phyloP scores from a whole-genome alignment of 2,113 vertebrate genomes.

The Ardeotis arabs region DNA sequence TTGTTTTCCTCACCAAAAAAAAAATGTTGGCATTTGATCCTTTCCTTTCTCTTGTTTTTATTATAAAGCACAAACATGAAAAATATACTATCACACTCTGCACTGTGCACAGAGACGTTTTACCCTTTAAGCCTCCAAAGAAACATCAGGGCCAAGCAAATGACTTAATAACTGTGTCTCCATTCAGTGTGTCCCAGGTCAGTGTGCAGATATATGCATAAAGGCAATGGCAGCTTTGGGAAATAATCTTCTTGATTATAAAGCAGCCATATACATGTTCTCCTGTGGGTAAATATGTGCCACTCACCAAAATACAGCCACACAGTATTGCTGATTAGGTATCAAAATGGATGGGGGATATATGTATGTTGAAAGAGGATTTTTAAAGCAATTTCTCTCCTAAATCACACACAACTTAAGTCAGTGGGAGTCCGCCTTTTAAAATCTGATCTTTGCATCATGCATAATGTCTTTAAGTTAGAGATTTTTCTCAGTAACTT shows the following conservation, averaged over 20 bases:
- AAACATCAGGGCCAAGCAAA: conserved; percentile 36
- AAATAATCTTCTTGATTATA: background rate
- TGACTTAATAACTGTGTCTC: conserved; percentile 16
- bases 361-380: background rate
- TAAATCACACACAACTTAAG: background rate
- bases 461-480: background rate
- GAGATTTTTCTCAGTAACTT: background rate
- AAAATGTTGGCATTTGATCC: conserved; percentile 5
- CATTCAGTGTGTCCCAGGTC: background rate
- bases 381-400: background rate
- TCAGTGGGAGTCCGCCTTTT: background rate
- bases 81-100: background rate
- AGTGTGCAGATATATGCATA: background rate
- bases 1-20: background rate
- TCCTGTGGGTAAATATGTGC: background rate
- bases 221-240: conserved; percentile 16
- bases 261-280: background rate
- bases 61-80: background rate
- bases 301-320: background rate
- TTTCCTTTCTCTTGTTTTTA: background rate
- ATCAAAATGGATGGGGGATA: background rate
- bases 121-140: conserved; percentile 38
- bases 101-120: background rate
- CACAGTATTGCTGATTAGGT: background rate
- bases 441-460: background rate